These are phyloP conservation scores for Procambarus virginalis DNA, from an alignment of 1,140 invertebrate species.

Conservation along the genomic window DNA sequence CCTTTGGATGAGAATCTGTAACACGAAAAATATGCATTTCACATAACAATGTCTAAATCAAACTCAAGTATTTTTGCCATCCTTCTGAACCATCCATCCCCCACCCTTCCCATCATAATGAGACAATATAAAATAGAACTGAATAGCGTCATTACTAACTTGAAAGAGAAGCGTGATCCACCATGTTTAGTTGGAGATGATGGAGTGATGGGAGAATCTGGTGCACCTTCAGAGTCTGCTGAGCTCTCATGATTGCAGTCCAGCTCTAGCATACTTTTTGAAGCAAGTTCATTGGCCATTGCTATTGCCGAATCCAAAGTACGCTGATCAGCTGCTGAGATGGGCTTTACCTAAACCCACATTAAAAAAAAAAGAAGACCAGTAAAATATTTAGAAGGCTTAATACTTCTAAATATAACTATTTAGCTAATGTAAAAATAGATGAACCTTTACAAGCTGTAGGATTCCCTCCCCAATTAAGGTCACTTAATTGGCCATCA, in stretches of 20 bases:
- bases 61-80: background rate
- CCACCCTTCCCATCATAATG: background rate
- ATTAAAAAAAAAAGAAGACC: background rate
- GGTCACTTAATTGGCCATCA: too few relatives aligned
- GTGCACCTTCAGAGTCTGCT: slow-evolving; percentile 72
- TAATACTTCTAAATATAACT: too few relatives aligned
- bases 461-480: too few relatives aligned
- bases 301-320: slow-evolving; percentile 95
- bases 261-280: slow-evolving; percentile 89
- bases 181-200: slow-evolving; percentile 87
- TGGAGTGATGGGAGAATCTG: slow-evolving; percentile 81
- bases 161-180: slow-evolving; percentile 65
- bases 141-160: slow-evolving; percentile 47
- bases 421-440: too few relatives aligned
- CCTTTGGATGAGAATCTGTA: slow-evolving; percentile 69
- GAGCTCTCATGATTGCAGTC: slow-evolving; percentile 75
- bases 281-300: slow-evolving; percentile 93
- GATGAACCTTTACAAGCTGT: too few relatives aligned
- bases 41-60: slow-evolving; percentile 20
- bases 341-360: slow-evolving; percentile 85
- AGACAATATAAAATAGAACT: background rate
- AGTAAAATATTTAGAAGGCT: too few relatives aligned
- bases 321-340: slow-evolving; percentile 93
- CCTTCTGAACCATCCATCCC: too few relatives aligned
- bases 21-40: slow-evolving; percentile 4